A percentile compares a stretch with the other conserved stretches of the same genome.
Evolutionary conservation across 1,140 invertebrate genomes (phyloP).

Genomic region (Lamellibrachia luymesi): DNA sequence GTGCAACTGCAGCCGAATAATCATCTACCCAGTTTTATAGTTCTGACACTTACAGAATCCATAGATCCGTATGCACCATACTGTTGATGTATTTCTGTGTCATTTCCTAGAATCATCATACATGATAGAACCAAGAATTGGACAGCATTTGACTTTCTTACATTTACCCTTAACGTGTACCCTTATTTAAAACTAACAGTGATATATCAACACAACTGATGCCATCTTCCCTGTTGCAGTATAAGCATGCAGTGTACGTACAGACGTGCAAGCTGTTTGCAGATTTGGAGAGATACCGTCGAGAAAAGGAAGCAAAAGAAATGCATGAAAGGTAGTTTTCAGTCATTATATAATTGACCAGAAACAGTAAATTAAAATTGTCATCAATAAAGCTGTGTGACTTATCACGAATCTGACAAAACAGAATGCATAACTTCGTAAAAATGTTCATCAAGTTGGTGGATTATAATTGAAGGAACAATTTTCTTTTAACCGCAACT

Average conservation of each 20-base stretch:
- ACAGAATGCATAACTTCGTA: no score
- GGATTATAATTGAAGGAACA: no score
- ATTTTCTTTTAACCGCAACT: no score
- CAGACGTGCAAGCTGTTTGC: conserved; percentile 99
- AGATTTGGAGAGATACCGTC: conserved; percentile 82
- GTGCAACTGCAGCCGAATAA: no score
- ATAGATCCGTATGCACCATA: not conserved
- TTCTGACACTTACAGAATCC: no score
- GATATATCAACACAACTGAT: not conserved
- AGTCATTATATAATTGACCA: not conserved
- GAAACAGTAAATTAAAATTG: no score
- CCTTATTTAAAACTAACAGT: not conserved
- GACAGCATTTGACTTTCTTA: not conserved
- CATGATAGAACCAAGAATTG: not conserved
- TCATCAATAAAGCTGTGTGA: no score
- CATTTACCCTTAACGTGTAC: not conserved
- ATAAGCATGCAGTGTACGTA: conserved; percentile 91
- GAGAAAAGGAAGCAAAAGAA: conserved; percentile 73
- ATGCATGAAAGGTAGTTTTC: conserved; percentile 76
- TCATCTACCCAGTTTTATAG: no score
- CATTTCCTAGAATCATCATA: not conserved
- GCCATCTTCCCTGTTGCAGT: conserved; percentile 59
- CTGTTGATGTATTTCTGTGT: not conserved
- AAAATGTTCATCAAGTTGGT: no score
- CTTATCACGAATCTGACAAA: no score